phyloP scores from a whole-genome alignment of 2,888 invertebrate species.

The Acleris laterana region DNA sequence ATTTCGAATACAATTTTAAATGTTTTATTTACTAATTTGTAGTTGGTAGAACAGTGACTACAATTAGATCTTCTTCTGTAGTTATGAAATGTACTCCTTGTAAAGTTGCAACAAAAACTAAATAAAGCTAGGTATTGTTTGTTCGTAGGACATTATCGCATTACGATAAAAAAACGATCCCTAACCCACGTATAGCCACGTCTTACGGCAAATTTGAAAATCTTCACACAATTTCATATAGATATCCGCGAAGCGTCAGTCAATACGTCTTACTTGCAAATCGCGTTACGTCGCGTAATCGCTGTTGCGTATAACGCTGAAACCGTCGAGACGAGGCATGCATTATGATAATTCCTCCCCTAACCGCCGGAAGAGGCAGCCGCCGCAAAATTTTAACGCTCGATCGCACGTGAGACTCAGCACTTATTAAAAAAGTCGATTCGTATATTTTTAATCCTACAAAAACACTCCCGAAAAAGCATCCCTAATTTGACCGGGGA shows the following conservation, averaged over 20 bases:
- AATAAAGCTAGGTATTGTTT: too few species aligned
- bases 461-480: conserved; percentile 21
- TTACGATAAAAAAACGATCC: too few species aligned
- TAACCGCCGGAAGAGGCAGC: conserved; percentile 20
- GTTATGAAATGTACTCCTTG: too few species aligned
- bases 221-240: background rate
- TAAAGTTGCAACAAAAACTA: too few species aligned
- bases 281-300: conserved; percentile 17
- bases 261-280: conserved; percentile 31
- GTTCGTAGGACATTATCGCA: too few species aligned
- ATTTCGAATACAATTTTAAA: too few species aligned
- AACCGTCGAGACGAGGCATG: conserved; percentile 33
- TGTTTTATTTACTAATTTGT: too few species aligned
- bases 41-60: too few species aligned
- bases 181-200: background rate
- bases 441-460: conserved; percentile 7
- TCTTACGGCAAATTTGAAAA: conserved; percentile 4
- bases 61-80: too few species aligned
- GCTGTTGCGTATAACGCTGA: conserved; percentile 22
- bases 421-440: conserved; percentile 33
- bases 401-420: conserved; percentile 28
- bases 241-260: conserved; percentile 15
- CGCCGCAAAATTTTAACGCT: conserved; percentile 26
- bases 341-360: conserved; percentile 36
- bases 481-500: conserved; percentile 2